These are phyloP conservation scores for Geococcyx californianus DNA, from an alignment of 2,113 vertebrate species.

Conservation along the genomic window DNA sequence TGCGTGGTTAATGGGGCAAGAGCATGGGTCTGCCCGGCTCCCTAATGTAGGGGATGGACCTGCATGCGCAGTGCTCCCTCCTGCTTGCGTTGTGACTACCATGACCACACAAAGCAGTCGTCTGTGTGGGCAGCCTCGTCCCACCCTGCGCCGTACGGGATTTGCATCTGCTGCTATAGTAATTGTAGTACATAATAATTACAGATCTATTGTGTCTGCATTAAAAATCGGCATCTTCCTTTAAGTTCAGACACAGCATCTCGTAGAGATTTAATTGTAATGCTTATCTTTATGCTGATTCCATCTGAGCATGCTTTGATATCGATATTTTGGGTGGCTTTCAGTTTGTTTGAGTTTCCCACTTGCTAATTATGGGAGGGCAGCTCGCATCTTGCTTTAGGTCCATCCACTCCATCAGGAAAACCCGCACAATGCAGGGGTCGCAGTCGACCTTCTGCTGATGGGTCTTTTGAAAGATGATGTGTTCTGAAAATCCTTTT, in stretches of 20 bases:
- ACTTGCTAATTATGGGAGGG: conserved; percentile 27
- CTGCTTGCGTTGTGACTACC: not conserved
- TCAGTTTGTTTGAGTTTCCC: conserved; percentile 14
- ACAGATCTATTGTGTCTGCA: conserved; percentile 13
- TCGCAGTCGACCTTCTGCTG: conserved; percentile 47
- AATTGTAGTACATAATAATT: conserved; percentile 16
- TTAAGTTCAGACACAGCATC: not conserved
- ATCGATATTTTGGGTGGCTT: conserved; percentile 34
- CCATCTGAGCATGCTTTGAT: not conserved
- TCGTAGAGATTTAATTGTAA: not conserved
- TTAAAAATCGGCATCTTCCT: not conserved
- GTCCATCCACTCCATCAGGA: not conserved
- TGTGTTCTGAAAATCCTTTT: conserved; percentile 57
- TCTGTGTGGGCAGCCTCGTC: not conserved
- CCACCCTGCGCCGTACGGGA: not conserved
- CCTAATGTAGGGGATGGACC: rapidly evolving
- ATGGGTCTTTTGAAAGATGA: conserved; percentile 39
- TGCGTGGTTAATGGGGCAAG: not conserved
- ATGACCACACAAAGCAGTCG: not conserved
- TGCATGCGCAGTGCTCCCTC: not conserved
- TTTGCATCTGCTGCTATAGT: conserved; percentile 16
- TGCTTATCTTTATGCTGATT: not conserved
- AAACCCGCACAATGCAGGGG: conserved; percentile 9
- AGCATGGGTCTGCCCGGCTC: not conserved
- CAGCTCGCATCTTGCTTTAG: conserved; percentile 21